phyloP scores from a whole-genome alignment of 2,113 vertebrate species.

The Erythrolamprus reginae region DNA sequence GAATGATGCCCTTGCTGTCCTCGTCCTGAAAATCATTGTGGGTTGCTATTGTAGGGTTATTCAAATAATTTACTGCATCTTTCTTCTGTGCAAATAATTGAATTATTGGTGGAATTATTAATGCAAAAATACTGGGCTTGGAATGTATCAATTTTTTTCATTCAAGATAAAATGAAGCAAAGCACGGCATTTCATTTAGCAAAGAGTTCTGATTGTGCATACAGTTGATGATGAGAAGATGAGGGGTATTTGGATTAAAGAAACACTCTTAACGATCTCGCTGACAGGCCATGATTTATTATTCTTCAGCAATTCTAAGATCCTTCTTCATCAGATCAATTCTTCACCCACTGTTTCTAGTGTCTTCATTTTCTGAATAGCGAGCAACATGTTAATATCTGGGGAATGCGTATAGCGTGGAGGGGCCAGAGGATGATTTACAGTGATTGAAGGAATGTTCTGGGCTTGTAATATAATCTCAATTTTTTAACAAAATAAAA shows the following conservation, averaged over 20 bases:
- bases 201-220: not conserved
- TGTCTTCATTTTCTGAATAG: not conserved
- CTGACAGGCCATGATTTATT: not conserved
- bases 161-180: not conserved
- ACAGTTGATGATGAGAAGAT: not conserved
- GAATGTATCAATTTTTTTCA: not conserved
- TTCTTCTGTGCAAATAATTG: not conserved
- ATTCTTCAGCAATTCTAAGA: not conserved
- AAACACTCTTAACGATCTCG: not conserved
- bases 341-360: not conserved
- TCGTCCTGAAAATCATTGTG: not conserved
- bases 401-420: not conserved
- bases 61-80: not conserved
- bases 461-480: no score
- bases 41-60: not conserved
- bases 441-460: not conserved
- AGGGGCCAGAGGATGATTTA: not conserved
- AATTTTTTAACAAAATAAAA: not conserved
- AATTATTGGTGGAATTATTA: not conserved
- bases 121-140: not conserved
- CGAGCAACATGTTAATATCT: not conserved
- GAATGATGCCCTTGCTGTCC: not conserved
- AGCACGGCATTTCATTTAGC: not conserved
- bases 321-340: not conserved
- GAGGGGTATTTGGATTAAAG: not conserved